A percentile compares a stretch with the other conserved stretches of the same genome.
These are phyloP conservation scores for Neodontobutis hainanensis DNA, from an alignment of 2,113 vertebrate genomes.

Conservation along the genomic window DNA sequence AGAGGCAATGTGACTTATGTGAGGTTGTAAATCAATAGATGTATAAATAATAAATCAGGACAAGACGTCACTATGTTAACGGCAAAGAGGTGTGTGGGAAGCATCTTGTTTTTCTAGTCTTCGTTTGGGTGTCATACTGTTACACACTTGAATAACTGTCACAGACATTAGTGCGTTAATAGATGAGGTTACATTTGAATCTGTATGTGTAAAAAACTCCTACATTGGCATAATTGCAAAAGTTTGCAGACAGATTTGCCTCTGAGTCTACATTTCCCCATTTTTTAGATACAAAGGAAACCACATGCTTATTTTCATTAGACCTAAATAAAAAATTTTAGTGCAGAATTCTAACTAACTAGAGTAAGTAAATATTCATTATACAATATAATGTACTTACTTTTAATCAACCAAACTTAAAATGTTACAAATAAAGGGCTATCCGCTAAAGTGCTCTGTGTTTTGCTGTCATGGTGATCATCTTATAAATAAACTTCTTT, in stretches of 20 bases:
- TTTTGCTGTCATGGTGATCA: constrained; percentile 30
- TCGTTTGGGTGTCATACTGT: neutral
- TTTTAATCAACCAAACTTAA: neutral
- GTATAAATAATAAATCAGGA: constrained; percentile 29
- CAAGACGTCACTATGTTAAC: neutral
- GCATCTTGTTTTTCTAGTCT: neutral
- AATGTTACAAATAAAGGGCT: neutral
- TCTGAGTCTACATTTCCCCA: constrained; percentile 50
- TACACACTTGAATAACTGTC: too few relatives aligned
- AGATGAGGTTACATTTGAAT: neutral
- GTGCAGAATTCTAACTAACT: too few relatives aligned
- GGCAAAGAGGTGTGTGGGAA: neutral
- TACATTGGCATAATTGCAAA: neutral
- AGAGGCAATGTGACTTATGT: neutral
- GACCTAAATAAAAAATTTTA: too few relatives aligned
- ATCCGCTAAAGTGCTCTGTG: constrained; percentile 3
- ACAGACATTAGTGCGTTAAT: too few relatives aligned
- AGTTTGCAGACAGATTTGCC: neutral
- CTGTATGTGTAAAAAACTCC: neutral
- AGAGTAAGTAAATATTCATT: neutral
- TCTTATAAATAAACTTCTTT: constrained; percentile 63
- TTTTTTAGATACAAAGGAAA: constrained; percentile 43
- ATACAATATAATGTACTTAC: neutral
- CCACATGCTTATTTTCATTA: neutral
- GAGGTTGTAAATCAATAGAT: constrained; percentile 30